These are phyloP conservation scores for Poecile atricapillus DNA, from an alignment of 2,113 vertebrate genomes.

Conservation along the genomic window DNA sequence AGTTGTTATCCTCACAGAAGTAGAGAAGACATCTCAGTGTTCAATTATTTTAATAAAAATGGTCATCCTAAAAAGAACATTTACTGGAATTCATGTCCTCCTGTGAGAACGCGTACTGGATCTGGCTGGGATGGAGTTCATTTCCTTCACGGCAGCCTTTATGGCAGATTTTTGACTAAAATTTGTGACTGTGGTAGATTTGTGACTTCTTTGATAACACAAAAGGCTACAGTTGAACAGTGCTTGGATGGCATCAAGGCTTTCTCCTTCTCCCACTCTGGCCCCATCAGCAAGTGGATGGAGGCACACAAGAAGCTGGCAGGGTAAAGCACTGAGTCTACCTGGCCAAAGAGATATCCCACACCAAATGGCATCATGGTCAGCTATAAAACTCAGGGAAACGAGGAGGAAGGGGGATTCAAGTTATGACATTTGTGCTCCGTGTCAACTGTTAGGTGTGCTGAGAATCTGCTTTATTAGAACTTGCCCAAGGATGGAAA, in stretches of 20 bases:
- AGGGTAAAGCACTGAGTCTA: background rate
- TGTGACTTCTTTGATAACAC: background rate
- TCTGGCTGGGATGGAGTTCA: background rate
- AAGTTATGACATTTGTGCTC: background rate
- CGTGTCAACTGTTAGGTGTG: background rate
- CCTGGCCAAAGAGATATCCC: background rate
- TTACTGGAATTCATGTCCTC: background rate
- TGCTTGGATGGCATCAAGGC: background rate
- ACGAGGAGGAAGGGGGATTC: background rate
- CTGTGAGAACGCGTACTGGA: background rate
- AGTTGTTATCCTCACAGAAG: background rate
- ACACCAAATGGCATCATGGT: accelerated
- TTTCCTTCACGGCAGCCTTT: background rate
- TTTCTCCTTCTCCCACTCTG: background rate
- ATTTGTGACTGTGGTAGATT: background rate
- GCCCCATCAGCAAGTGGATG: background rate
- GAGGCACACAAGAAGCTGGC: background rate
- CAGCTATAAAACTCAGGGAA: background rate
- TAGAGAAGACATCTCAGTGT: background rate
- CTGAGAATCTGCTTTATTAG: background rate
- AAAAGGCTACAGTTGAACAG: background rate
- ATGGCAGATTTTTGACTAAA: background rate
- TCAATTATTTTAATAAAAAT: background rate
- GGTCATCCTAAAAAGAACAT: background rate
- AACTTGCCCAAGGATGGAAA: background rate